Evolutionary conservation across 1,140 invertebrate genomes (phyloP).

Genomic region (Bombus superbus): DNA sequence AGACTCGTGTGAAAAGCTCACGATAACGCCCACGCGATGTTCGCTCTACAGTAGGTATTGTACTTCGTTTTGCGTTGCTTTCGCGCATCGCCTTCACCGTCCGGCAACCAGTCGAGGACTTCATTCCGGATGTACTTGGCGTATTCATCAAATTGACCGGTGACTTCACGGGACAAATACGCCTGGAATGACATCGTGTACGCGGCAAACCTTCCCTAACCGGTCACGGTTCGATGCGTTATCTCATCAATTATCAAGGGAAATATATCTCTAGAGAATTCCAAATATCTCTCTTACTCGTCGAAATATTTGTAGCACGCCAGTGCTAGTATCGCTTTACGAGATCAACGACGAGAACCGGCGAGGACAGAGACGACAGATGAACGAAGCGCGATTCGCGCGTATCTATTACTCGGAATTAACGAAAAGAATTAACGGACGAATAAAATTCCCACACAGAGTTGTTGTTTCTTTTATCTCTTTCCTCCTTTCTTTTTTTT

Average conservation of each 20-base stretch:
- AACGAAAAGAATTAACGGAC: too few relatives aligned
- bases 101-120: constrained; percentile 37
- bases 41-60: constrained; percentile 46
- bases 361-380: too few relatives aligned
- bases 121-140: neutral
- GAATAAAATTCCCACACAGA: too few relatives aligned
- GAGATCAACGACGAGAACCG: too few relatives aligned
- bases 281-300: neutral
- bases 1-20: constrained; percentile 33
- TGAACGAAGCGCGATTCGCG: too few relatives aligned
- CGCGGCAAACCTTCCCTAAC: neutral
- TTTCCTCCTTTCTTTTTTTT: too few relatives aligned
- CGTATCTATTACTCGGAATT: too few relatives aligned
- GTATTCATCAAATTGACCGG: neutral
- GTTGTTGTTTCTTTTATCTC: too few relatives aligned
- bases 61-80: constrained; percentile 63
- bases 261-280: neutral
- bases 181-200: neutral
- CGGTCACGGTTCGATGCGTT: neutral
- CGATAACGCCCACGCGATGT: constrained; percentile 70
- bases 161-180: neutral
- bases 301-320: too few relatives aligned
- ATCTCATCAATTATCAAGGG: neutral
- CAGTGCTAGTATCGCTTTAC: too few relatives aligned
- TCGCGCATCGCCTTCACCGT: constrained; percentile 59